Percentiles rank a stretch among this genome's conserved stretches.
phyloP scores from a whole-genome alignment of 2,113 vertebrate genomes.

The Pao palembangensis region DNA sequence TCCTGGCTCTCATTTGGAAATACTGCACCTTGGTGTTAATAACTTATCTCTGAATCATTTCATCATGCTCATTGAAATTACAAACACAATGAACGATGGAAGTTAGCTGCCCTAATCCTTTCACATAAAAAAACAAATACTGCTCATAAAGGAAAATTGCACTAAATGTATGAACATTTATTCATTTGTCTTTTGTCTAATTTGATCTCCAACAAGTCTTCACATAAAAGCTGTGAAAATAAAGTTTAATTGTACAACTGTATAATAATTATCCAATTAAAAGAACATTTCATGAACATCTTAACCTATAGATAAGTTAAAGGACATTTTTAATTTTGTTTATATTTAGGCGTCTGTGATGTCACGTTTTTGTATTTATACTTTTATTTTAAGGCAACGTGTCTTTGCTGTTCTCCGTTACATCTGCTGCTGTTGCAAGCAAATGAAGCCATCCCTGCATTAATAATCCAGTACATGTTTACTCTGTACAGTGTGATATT shows the following conservation, averaged over 20 bases:
- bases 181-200: no score
- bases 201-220: no score
- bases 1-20: constrained; percentile 1
- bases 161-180: no score
- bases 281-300: no score
- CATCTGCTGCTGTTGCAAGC: not conserved
- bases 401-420: constrained; percentile 1
- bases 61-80: not conserved
- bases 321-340: no score
- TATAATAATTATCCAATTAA: no score
- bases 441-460: not conserved
- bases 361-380: not conserved
- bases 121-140: no score
- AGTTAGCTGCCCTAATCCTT: not conserved
- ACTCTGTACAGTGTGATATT: constrained; percentile 4
- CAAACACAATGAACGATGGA: not conserved
- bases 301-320: no score
- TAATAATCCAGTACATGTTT: constrained; percentile 27
- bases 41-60: not conserved
- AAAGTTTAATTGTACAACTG: no score
- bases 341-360: no score
- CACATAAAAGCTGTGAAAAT: no score
- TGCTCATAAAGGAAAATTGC: no score
- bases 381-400: not conserved
- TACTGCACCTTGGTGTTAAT: not conserved